phyloP scores from a whole-genome alignment of 2,797 vertebrate genomes.

The Borostomias antarcticus region DNA sequence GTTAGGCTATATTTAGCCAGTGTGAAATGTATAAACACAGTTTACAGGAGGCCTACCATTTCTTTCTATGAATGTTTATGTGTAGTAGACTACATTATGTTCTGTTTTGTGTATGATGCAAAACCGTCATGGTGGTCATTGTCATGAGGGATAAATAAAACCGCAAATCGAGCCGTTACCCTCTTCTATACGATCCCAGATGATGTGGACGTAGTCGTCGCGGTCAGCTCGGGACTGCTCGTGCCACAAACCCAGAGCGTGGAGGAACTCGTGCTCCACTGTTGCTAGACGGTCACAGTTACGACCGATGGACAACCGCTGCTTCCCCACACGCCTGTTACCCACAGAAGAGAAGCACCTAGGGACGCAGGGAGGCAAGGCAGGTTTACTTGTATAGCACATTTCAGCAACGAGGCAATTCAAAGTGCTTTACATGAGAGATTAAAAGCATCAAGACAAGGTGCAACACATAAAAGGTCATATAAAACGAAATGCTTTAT shows the following conservation, averaged over 20 bases:
- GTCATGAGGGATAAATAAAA: neutral
- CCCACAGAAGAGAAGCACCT: constrained; percentile 90
- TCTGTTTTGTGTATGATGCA: neutral
- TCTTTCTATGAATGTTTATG: no score
- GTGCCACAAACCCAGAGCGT: constrained; percentile 90
- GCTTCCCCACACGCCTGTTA: constrained; percentile 73
- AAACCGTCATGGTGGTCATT: no score
- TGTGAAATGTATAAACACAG: neutral
- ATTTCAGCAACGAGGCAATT: no score
- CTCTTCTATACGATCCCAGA: constrained; percentile 80
- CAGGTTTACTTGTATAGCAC: no score
- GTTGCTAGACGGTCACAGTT: constrained; percentile 84
- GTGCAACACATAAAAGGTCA: no score
- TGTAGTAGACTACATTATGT: neutral
- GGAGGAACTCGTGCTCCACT: constrained; percentile 88
- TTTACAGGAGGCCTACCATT: no score
- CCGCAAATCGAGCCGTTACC: constrained; percentile 68
- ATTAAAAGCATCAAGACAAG: no score
- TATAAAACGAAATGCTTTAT: no score
- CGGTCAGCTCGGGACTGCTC: constrained; percentile 90
- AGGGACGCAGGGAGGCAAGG: neutral
- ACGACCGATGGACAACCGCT: constrained; percentile 81
- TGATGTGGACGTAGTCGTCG: constrained; percentile 85
- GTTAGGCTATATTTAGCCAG: neutral
- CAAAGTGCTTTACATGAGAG: no score